A percentile compares a stretch with the other conserved stretches of the same genome.
Conservation (phyloP, 2,113 vertebrate species). For the Egretta garzetta region DNA sequence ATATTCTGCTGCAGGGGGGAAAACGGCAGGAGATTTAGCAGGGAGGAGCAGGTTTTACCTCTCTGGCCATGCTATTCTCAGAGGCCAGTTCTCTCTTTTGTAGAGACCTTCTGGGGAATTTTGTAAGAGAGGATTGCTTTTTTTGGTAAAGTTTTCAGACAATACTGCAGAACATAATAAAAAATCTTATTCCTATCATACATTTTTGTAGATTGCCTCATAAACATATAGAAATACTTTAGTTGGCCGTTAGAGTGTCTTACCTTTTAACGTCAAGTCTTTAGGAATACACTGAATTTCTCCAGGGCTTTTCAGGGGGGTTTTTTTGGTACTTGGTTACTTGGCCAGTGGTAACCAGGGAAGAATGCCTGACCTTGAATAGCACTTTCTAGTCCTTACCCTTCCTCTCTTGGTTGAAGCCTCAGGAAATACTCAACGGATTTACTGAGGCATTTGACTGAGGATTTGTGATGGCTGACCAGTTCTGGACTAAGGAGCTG, state of each 20-base stretch:
- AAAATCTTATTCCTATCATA: background rate
- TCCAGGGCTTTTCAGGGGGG: background rate
- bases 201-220: background rate
- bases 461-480: constrained; percentile 2
- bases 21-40: background rate
- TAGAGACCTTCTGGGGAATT: background rate
- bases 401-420: background rate
- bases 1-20: background rate
- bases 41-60: background rate
- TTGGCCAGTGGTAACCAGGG: background rate
- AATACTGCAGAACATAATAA: background rate
- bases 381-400: background rate
- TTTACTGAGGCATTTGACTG: background rate
- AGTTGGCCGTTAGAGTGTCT: background rate
- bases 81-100: background rate
- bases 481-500: background rate
- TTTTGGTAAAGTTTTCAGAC: background rate
- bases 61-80: background rate
- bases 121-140: background rate
- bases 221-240: background rate
- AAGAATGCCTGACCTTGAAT: background rate
- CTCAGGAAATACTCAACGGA: constrained; percentile 9
- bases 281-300: background rate
- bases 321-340: background rate
- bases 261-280: background rate